Evolutionary conservation across 2,797 vertebrate genomes (phyloP), one percentile per base, ranked within the genome.

Genomic region (Myotis planiceps): DNA sequence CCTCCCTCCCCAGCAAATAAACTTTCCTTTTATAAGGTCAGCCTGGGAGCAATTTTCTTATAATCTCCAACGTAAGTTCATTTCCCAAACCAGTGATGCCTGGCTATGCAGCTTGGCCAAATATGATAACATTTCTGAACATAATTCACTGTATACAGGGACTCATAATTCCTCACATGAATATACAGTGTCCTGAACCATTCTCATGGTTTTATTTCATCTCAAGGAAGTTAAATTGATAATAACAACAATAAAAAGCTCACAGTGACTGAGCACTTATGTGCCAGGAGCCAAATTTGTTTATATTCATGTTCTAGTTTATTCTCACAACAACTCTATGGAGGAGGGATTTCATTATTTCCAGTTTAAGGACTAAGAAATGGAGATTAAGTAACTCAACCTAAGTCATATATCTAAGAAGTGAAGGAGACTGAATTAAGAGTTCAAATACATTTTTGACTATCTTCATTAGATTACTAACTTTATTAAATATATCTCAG

Each of bases 361-460:
- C 10, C 69, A 84, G 92, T 68, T 92, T 84, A 87, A 76, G 34
- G 32, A 88, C 25, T 19, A 63, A 76, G 51, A 89, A 96, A 82
- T 12, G 32, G 79, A 95, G 65, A 93, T 83, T 80, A 55, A 92
- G 45, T 66, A 78, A 66, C 10, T 83, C 16, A 92, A 58, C 53
- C 45, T 27, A 69, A 55, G 37, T 71, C 47, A 51, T 21, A 25
- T 37, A 34, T 29, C 19, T 49, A 69, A 39, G 39, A 65, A 78
- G n/a, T 27, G 42, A 86, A 83, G 58, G 39, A 49, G 37, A 25
- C n/a, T 37, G 55, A 97, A 90, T 71, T 55, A 88, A 82, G 63
- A 80, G 51, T 25, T 81, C 53, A 75, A 82, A 55, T 53, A 32
- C 9, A 80, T 0, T 9, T 58, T 81, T 34, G 29, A 66, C 55